A percentile compares a stretch with the other conserved stretches of the same genome.
Conservation (phyloP, 2,113 vertebrate genomes). For the Colinus virginianus region DNA sequence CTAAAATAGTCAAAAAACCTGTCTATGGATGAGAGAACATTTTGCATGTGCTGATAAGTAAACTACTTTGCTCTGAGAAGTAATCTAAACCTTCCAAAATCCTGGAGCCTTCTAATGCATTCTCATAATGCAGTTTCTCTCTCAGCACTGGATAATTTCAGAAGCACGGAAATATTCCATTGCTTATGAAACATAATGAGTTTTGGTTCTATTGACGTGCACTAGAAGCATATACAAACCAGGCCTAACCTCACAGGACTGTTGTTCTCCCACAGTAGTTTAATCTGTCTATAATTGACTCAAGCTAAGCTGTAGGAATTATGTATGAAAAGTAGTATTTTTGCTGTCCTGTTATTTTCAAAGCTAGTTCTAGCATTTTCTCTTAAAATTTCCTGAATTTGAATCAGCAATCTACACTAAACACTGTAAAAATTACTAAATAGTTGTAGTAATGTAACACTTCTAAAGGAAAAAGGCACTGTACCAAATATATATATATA, state of each 20-base stretch:
- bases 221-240: neutral
- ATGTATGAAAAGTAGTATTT: neutral
- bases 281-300: neutral
- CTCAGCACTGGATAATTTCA: neutral
- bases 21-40: accelerated
- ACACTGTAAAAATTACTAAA: neutral
- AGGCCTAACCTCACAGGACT: neutral
- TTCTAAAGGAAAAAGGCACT: neutral
- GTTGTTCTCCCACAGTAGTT: neutral
- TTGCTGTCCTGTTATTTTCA: neutral
- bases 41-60: neutral
- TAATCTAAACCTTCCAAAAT: neutral
- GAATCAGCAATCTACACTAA: neutral
- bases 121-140: neutral
- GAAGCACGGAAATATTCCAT: neutral
- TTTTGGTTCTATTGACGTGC: neutral
- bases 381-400: neutral
- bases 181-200: neutral
- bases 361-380: neutral
- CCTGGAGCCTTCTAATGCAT: neutral
- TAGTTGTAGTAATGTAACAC: neutral
- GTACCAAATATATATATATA: neutral
- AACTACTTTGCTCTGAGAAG: neutral
- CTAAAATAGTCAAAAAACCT: neutral
- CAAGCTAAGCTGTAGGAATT: neutral